A percentile compares a stretch with the other conserved stretches of the same genome.
Evolutionary conservation across 2,797 vertebrate genomes (phyloP).

Genomic region (Epinephelus malabaricus): DNA sequence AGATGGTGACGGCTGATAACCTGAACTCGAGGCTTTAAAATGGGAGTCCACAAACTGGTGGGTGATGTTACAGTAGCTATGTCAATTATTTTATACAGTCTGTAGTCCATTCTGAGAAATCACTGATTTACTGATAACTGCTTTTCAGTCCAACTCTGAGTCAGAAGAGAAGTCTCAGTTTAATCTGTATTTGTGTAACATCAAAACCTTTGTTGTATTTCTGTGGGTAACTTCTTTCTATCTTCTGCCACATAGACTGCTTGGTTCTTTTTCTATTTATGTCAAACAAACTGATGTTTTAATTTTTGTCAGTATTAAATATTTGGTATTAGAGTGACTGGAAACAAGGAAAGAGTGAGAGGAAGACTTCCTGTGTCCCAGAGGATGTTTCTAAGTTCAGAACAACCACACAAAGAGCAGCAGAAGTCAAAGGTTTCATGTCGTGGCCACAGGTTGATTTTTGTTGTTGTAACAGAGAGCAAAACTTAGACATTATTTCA

Average conservation of each 20-base stretch:
- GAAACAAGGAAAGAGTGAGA: neutral
- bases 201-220: constrained; percentile 7
- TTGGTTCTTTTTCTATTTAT: neutral
- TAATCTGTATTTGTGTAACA: neutral
- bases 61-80: no score
- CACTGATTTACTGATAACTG: no score
- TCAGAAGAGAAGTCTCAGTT: neutral
- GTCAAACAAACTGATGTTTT: neutral
- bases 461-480: constrained; percentile 8
- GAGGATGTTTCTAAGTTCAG: neutral
- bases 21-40: no score
- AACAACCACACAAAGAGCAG: constrained; percentile 5
- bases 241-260: no score
- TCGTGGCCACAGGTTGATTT: constrained; percentile 6
- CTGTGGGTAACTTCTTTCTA: neutral
- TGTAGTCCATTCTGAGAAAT: no score
- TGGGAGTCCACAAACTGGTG: no score
- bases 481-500: constrained; percentile 39
- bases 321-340: neutral
- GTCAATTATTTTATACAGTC: no score
- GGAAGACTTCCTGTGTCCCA: constrained; percentile 14
- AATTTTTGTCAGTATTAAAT: neutral
- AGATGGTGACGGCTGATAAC: no score
- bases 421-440: constrained; percentile 3
- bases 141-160: no score